Conservation (phyloP, 92 coral and sea anemone genomes). For the Phenganax subtilis region DNA sequence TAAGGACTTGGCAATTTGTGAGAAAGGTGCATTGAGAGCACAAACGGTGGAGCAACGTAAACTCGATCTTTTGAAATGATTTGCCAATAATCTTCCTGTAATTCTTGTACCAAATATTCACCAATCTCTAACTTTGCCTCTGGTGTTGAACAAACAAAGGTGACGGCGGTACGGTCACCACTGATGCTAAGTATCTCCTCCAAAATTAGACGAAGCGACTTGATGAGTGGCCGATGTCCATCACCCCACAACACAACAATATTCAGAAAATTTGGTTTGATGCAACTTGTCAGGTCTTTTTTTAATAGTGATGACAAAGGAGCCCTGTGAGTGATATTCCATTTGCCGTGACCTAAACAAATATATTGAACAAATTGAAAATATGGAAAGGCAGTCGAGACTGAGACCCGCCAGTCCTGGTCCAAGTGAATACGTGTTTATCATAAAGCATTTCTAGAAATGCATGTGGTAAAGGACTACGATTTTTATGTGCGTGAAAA, state of each 20-base stretch:
- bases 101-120: constrained; percentile 45
- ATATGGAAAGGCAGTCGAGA: too few relatives aligned
- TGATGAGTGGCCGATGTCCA: constrained; percentile 54
- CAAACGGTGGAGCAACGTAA: constrained; percentile 58
- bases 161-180: background rate
- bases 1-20: constrained; percentile 57
- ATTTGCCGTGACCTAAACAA: constrained; percentile 49
- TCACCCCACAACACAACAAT: constrained; percentile 59
- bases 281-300: constrained; percentile 49
- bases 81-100: constrained; percentile 41
- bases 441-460: too few relatives aligned
- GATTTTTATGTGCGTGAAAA: too few relatives aligned
- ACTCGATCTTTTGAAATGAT: constrained; percentile 48
- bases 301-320: constrained; percentile 35
- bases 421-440: too few relatives aligned
- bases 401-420: too few relatives aligned
- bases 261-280: constrained; percentile 59
- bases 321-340: constrained; percentile 58
- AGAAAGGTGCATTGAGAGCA: constrained; percentile 51
- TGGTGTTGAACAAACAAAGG: constrained; percentile 56
- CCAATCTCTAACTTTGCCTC: constrained; percentile 28
- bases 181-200: constrained; percentile 31
- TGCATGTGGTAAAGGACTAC: too few relatives aligned
- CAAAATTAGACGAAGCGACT: constrained; percentile 52
- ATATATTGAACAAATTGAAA: too few relatives aligned